These are phyloP conservation scores for Celastrina argiolus DNA, from an alignment of 2,888 invertebrate species.

Conservation along the genomic window DNA sequence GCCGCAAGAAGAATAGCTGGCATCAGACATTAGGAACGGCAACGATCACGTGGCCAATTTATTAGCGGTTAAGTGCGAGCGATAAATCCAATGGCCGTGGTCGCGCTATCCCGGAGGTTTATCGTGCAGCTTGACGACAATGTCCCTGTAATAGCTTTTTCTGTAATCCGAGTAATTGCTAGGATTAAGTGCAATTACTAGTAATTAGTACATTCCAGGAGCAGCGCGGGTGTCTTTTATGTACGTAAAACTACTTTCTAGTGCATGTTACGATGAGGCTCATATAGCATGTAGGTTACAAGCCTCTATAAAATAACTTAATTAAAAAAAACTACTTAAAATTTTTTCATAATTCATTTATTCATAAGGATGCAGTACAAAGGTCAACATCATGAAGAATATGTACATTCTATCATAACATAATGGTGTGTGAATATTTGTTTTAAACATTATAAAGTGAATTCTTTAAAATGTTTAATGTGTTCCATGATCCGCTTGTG, in stretches of 20 bases:
- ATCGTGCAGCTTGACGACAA: slow-evolving; percentile 33
- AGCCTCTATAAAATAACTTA: no score
- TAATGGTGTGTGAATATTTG: no score
- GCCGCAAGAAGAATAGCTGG: slow-evolving; percentile 34
- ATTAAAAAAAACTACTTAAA: no score
- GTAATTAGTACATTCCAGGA: background rate
- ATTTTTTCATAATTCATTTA: no score
- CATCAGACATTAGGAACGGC: slow-evolving; percentile 44
- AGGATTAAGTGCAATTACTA: background rate
- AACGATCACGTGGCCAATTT: slow-evolving; percentile 66
- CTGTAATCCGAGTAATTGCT: background rate
- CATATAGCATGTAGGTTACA: no score
- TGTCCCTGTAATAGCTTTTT: slow-evolving; percentile 14
- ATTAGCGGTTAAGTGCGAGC: slow-evolving; percentile 76
- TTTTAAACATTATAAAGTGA: no score
- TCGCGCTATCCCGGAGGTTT: slow-evolving; percentile 60
- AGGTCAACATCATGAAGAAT: no score
- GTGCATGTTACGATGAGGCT: no score
- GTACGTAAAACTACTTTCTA: background rate
- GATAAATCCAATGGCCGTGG: slow-evolving; percentile 75
- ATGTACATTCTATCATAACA: no score
- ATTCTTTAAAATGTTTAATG: no score
- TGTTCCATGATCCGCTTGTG: no score
- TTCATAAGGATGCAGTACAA: no score
- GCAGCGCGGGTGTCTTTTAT: background rate